phyloP scores from a whole-genome alignment of 23 tunicate genomes.

The Ciona savignyi region DNA sequence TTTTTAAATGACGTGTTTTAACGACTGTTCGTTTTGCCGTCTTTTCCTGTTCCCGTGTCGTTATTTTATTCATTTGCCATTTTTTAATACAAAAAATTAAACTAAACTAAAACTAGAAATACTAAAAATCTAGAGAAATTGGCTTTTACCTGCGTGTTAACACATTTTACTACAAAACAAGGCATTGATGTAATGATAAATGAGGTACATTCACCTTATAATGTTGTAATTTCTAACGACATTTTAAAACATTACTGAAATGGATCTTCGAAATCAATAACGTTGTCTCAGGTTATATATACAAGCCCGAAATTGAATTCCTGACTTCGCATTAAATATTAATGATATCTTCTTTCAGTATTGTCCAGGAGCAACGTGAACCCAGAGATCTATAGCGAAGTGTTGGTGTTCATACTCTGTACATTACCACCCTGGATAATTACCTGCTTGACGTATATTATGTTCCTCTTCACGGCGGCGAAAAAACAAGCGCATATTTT shows the following conservation, averaged over 20 bases:
- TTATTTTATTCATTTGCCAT: too few relatives aligned
- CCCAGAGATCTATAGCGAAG: not conserved
- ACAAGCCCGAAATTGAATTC: not conserved
- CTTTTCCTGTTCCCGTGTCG: not conserved
- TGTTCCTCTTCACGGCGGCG: not conserved
- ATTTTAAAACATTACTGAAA: too few relatives aligned
- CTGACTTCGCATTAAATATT: not conserved
- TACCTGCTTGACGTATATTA: not conserved
- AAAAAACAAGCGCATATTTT: not conserved
- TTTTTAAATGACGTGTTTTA: too few relatives aligned
- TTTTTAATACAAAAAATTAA: too few relatives aligned
- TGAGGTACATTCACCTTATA: too few relatives aligned
- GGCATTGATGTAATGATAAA: too few relatives aligned
- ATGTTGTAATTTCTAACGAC: too few relatives aligned
- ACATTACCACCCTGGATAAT: not conserved
- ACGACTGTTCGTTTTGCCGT: too few relatives aligned
- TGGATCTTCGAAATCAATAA: not conserved
- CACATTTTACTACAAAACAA: too few relatives aligned
- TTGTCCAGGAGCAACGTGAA: not conserved
- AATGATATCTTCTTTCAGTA: not conserved
- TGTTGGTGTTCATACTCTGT: not conserved
- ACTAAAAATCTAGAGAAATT: too few relatives aligned
- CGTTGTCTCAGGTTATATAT: not conserved
- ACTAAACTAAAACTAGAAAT: too few relatives aligned
- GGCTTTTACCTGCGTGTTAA: too few relatives aligned